A percentile compares a stretch with the other conserved stretches of the same genome.
Conservation (phyloP, 2,113 vertebrate species). For the Harpagus bidentatus region DNA sequence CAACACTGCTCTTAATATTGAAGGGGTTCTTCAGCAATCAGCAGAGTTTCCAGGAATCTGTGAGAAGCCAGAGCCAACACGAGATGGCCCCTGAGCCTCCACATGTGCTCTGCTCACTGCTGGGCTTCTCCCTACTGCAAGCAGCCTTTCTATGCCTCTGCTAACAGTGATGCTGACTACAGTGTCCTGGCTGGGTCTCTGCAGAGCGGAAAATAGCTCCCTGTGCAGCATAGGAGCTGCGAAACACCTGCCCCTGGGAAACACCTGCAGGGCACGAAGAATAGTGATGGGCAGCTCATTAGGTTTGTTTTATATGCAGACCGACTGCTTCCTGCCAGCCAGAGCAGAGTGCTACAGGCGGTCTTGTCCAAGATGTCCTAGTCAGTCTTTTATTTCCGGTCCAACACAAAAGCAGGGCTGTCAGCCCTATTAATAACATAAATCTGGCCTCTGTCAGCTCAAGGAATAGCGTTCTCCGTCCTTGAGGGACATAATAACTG, state of each 20-base stretch:
- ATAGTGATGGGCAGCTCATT: background rate
- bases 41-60: background rate
- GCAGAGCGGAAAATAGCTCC: background rate
- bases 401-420: background rate
- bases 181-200: background rate
- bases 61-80: background rate
- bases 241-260: background rate
- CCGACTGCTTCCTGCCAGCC: background rate
- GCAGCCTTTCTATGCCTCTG: background rate
- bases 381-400: background rate
- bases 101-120: background rate
- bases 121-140: background rate
- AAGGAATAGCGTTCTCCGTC: background rate
- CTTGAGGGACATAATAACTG: background rate
- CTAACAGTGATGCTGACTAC: background rate
- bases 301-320: background rate
- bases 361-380: background rate
- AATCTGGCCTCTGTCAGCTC: background rate
- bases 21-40: background rate
- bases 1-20: background rate
- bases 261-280: background rate
- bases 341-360: background rate
- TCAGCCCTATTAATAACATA: background rate
- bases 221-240: background rate
- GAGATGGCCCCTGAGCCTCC: background rate